These are phyloP conservation scores for Hipposideros larvatus DNA, from an alignment of 2,797 vertebrate genomes.

Conservation along the genomic window DNA sequence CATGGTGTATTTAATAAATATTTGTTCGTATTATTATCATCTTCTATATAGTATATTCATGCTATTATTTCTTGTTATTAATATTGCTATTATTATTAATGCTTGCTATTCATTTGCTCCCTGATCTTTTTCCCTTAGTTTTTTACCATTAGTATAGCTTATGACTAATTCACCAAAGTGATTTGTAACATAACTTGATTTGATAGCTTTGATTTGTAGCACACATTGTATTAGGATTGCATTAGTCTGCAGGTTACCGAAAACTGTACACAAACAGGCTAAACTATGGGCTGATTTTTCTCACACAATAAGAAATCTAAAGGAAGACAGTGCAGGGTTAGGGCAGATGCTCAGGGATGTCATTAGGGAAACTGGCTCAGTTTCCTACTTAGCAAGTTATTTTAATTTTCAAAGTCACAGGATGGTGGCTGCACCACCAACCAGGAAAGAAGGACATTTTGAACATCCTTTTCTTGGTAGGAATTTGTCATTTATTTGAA, in stretches of 20 bases:
- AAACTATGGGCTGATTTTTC: background rate
- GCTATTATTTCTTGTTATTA: background rate
- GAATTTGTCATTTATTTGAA: slow-evolving; percentile 2
- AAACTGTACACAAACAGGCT: background rate
- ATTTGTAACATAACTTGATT: background rate
- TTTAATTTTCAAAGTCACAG: background rate
- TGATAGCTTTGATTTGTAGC: background rate
- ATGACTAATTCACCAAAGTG: background rate
- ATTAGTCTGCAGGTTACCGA: background rate
- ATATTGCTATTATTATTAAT: background rate
- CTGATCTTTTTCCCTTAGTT: background rate
- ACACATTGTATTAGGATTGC: background rate
- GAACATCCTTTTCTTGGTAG: background rate
- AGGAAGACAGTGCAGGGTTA: background rate
- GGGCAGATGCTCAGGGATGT: background rate
- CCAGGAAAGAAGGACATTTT: background rate
- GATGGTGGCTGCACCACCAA: background rate
- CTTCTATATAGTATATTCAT: background rate
- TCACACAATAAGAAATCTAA: background rate
- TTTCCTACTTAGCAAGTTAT: background rate
- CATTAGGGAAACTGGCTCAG: background rate
- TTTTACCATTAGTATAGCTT: slow-evolving; percentile 9
- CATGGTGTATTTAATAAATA: background rate
- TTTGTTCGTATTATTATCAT: background rate
- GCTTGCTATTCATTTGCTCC: background rate